Base-by-base conservation (phyloP, 1,140 invertebrate species). In the Potamilus streckersoni region DNA sequence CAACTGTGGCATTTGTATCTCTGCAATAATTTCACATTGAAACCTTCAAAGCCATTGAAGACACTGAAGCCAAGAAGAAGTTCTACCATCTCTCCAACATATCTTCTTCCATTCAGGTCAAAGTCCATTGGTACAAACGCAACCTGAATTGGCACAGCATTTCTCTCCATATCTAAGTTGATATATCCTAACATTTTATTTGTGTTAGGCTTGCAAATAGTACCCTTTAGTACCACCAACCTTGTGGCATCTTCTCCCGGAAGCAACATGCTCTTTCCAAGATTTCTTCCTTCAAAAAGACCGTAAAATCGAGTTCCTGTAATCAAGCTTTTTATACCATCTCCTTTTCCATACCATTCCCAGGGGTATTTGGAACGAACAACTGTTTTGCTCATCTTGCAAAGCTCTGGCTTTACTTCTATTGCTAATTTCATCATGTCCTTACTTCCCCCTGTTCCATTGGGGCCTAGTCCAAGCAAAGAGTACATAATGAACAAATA, bases 21-120 rank as follows among this genome's bases (percentile, higher is more conserved):
- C 63, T 71, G 55, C 31, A 76, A 61, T 49, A 65, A 23, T 13
- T 58, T 23, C 1, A 81, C 80, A 58, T 76, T 73, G 71, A 73
- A 81, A n/a, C 77, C 80, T 68, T 81, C 80, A 59, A 79, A 79
- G 16, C 80, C 80, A 27, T 81, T 69, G 19, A 71, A 62, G 1
- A 62, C 61, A 19, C 77, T 79, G 69, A 81, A 81, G 14, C 77
- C 73, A 57, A 81, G 27, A 57, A 69, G 23, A 76, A 81, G 79
- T 56, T 81, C 73, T n/a, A 81, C 80, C 2, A 77, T 61, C 58
- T 67, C 58, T 12, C 73, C 76, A 67, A 68, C 71, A 31, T 68
- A 71, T 16, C 71, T 23, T 14, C 73, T 58, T 0, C 74, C 71
- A 17, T 67, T 56, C 4, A 79, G 57, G 13, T 56, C 58, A 23